Percentiles rank a stretch among this genome's conserved stretches.
phyloP scores from a whole-genome alignment of 2,888 invertebrate genomes.

The Sesia apiformis region DNA sequence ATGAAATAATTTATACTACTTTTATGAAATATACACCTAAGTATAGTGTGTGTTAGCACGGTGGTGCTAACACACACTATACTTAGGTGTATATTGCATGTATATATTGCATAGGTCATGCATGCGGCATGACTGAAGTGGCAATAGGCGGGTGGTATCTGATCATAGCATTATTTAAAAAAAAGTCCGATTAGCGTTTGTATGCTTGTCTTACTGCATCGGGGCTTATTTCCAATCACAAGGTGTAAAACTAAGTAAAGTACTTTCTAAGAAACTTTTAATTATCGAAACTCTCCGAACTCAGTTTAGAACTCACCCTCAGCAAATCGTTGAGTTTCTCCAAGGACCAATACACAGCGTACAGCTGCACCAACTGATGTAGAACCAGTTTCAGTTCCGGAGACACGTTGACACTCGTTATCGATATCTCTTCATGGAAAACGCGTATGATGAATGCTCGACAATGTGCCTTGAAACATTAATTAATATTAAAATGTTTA shows the following conservation, averaged over 20 bases:
- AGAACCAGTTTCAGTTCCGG: constrained; percentile 76
- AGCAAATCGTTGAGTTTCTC: constrained; percentile 85
- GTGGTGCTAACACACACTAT: neutral
- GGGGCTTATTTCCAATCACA: no score
- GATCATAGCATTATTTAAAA: no score
- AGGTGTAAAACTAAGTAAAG: no score
- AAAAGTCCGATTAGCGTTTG: no score
- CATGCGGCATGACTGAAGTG: no score
- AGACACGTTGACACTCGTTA: constrained; percentile 64
- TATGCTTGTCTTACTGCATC: no score
- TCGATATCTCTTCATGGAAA: constrained; percentile 75
- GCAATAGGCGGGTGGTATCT: no score
- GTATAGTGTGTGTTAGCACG: neutral
- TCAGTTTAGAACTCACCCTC: constrained; percentile 64
- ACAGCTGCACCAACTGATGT: constrained; percentile 81
- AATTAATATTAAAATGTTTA: neutral
- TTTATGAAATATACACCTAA: no score
- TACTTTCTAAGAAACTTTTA: no score
- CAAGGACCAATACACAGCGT: constrained; percentile 83
- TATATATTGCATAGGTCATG: no score
- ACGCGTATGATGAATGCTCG: constrained; percentile 84
- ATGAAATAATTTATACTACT: no score
- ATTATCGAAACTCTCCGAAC: neutral
- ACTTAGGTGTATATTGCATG: no score
- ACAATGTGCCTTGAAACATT: constrained; percentile 80